A percentile compares a stretch with the other conserved stretches of the same genome.
These are phyloP conservation scores for Nyctibius grandis DNA, from an alignment of 2,797 vertebrate species.

Conservation along the genomic window DNA sequence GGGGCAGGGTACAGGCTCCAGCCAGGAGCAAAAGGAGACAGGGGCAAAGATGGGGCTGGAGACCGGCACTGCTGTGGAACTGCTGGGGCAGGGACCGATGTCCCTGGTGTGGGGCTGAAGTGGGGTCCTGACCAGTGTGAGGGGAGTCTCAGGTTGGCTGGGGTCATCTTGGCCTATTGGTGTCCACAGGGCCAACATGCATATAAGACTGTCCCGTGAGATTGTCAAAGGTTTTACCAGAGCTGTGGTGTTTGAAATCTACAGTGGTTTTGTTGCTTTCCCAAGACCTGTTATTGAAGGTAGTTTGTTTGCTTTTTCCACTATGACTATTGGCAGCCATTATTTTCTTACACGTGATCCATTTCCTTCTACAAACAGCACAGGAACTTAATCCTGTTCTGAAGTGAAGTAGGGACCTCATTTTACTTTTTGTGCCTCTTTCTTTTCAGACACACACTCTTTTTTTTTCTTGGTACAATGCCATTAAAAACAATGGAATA, in stretches of 20 bases:
- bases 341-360: neutral
- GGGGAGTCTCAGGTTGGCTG: accelerated
- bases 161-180: no score
- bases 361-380: neutral
- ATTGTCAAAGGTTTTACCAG: neutral
- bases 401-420: neutral
- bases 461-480: neutral
- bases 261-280: neutral
- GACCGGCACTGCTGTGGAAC: accelerated
- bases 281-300: neutral
- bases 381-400: neutral
- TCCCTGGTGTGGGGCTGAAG: accelerated
- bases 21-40: neutral
- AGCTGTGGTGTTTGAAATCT: neutral
- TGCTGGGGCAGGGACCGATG: neutral
- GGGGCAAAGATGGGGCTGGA: neutral
- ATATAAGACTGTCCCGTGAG: neutral
- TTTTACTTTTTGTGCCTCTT: neutral
- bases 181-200: neutral
- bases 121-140: neutral
- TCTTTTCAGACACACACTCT: neutral
- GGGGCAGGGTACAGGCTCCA: neutral
- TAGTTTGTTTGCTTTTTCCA: neutral
- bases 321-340: neutral
- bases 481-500: neutral